Conservation (phyloP, 1,140 invertebrate genomes). For the Monochamus saltuarius region DNA sequence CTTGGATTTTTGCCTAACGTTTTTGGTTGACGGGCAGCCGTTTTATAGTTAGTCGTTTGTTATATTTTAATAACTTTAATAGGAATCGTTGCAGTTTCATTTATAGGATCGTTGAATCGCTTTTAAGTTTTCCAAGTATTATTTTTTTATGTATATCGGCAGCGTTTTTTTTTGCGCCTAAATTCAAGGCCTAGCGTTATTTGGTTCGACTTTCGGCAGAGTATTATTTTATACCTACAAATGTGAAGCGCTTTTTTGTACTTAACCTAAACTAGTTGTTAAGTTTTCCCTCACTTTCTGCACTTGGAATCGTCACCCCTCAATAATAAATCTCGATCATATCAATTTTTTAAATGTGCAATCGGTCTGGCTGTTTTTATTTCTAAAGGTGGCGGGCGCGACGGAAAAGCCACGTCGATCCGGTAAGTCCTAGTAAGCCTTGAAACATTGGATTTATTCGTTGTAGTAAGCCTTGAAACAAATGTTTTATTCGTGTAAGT, state of each 20-base stretch:
- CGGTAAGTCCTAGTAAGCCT: too few relatives aligned
- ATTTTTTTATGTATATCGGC: background rate
- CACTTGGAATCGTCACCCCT: slow-evolving; percentile 18
- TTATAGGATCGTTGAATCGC: too few relatives aligned
- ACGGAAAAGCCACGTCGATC: too few relatives aligned
- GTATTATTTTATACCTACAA: background rate
- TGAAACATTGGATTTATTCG: too few relatives aligned
- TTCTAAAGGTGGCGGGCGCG: background rate
- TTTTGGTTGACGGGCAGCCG: slow-evolving; percentile 21
- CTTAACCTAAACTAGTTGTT: slow-evolving; percentile 32
- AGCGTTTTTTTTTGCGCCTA: slow-evolving; percentile 9
- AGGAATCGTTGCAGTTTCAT: background rate
- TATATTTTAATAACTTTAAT: slow-evolving; percentile 7
- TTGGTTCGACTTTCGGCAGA: background rate
- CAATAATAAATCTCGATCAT: slow-evolving; percentile 32
- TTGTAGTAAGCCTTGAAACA: too few relatives aligned
- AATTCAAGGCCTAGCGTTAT: slow-evolving; percentile 5
- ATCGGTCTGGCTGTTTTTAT: slow-evolving; percentile 31
- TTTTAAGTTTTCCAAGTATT: too few relatives aligned
- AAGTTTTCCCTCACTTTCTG: slow-evolving; percentile 19
- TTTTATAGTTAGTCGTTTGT: slow-evolving; percentile 15
- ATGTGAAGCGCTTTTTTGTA: slow-evolving; percentile 26
- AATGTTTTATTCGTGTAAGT: too few relatives aligned
- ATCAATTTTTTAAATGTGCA: slow-evolving; percentile 38
- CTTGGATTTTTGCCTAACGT: slow-evolving; percentile 23